Percentiles rank a stretch among this genome's conserved stretches.
Conservation (phyloP, 2,113 vertebrate species). For the Saiga tatarica region DNA sequence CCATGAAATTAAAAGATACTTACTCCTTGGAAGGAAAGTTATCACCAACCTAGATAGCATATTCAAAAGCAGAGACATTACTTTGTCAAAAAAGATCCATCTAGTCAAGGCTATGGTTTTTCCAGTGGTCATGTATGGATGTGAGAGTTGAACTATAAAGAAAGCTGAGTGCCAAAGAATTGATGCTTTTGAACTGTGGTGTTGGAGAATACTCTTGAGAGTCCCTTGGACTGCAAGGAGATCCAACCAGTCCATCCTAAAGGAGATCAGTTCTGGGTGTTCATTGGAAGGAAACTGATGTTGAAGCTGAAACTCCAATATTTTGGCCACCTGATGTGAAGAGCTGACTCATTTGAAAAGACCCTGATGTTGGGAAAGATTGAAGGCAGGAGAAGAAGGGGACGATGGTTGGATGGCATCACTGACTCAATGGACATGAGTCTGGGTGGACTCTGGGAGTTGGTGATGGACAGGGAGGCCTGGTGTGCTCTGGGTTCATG, state of each 20-base stretch:
- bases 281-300: neutral
- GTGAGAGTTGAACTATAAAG: neutral
- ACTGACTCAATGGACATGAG: neutral
- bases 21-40: neutral
- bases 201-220: neutral
- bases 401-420: neutral
- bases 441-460: neutral
- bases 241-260: neutral
- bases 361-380: neutral
- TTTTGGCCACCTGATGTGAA: neutral
- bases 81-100: neutral
- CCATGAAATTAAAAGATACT: neutral
- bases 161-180: fast-evolving
- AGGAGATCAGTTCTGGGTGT: neutral
- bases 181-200: neutral
- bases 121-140: neutral
- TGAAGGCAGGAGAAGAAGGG: neutral
- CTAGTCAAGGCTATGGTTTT: neutral
- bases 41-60: neutral
- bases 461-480: neutral
- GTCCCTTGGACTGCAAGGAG: neutral
- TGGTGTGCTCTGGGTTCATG: neutral
- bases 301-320: neutral
- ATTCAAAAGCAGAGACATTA: neutral
- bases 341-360: neutral